A percentile compares a stretch with the other conserved stretches of the same genome.
Evolutionary conservation across 2,113 vertebrate species (phyloP).

Genomic region (Oceanites oceanicus): DNA sequence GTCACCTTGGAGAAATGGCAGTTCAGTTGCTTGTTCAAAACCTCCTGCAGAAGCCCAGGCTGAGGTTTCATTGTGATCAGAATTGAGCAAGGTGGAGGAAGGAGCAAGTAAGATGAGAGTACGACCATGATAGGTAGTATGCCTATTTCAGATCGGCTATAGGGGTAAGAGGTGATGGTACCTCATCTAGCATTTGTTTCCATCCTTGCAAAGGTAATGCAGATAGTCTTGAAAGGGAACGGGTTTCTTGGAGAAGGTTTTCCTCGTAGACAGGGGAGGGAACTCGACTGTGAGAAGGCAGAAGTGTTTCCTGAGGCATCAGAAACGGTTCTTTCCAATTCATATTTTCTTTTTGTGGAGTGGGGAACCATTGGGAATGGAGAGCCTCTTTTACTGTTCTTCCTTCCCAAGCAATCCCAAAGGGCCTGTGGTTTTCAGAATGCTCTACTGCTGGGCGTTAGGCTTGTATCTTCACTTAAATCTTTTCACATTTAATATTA

Average conservation of each 20-base stretch:
- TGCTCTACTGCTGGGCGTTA: neutral
- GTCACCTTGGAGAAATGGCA: neutral
- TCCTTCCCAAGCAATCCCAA: neutral
- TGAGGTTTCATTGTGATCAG: neutral
- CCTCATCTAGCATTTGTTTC: neutral
- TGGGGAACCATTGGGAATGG: neutral
- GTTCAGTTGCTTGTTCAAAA: neutral
- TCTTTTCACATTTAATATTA: neutral
- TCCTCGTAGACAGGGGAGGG: neutral
- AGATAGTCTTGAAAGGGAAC: neutral
- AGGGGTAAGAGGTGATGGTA: neutral
- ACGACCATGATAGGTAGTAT: no score
- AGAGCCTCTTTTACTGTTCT: neutral
- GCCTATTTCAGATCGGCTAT: rapidly evolving
- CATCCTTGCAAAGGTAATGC: neutral
- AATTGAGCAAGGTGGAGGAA: neutral
- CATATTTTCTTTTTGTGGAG: neutral
- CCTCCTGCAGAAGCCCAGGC: neutral
- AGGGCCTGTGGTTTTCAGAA: neutral
- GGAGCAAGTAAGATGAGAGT: neutral
- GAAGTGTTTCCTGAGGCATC: neutral
- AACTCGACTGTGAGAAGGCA: neutral
- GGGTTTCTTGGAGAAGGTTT: neutral
- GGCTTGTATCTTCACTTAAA: neutral
- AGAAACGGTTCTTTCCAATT: neutral